Base-by-base conservation (phyloP, 1,140 invertebrate species). In the Drosophila repleta region DNA sequence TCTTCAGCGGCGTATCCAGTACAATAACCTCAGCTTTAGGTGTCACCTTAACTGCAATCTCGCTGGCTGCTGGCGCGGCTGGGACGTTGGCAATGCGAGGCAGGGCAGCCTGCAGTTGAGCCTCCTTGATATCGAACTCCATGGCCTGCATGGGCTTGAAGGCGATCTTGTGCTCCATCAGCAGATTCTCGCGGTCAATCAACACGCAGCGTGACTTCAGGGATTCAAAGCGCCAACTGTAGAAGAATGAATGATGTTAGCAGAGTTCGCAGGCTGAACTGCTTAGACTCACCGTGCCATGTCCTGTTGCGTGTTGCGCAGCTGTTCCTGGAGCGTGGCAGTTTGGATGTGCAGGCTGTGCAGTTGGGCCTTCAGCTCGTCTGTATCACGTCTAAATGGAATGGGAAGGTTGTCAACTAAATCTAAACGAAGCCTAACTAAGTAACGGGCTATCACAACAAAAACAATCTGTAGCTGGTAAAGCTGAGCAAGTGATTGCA, bases 331-430 rank as follows among this genome's bases (percentile, higher is more conserved):
- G 29, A 90, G 64, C 15, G 70, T 79, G 39, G 84, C 84, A 65
- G 91, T 92, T 53, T 92, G 84, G 39, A 92, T 75, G 41, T 79
- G 79, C 66, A 81, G 63, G 62, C 76, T 82, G 26, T 83, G 82
- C 15, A 92, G 49, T 61, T 92, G 79, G 39, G 51, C 48, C 74
- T 91, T 92, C 53, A 91, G 66, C 43, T 91, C 88, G 37, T 84
- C 85, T n/a, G 88, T 91, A 83, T 92, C 91, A 67, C 80, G 83
- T 81, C 91, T 92, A 91, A 76, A 90, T 79, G 62, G 69, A 65
- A 67, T 70, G 64, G 61, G 71, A 65, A 66, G 70, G 61, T 68
- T 62, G 58, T 61, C n/a, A 48, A 53, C 15, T 24, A 35, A 41
- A 41, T 51, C 55, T 37, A 62, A 69, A 69, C 41, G 61, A 43